phyloP scores from a whole-genome alignment of 2,888 invertebrate genomes.

The Schizotus pectinicornis region DNA sequence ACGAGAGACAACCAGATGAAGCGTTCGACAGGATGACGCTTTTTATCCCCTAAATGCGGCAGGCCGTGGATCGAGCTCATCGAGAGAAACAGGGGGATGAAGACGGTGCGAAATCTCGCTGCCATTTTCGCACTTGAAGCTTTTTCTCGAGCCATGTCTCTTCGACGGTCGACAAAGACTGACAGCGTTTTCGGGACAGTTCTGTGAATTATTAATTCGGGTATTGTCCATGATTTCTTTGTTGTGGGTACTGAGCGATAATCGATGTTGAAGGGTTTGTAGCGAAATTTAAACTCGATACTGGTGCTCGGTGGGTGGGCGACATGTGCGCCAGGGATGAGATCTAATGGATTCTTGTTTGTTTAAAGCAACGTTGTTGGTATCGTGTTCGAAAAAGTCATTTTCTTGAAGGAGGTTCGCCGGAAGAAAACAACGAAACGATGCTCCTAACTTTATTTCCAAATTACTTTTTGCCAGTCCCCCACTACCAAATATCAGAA shows the following conservation, averaged over 20 bases:
- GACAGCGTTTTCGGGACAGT: background rate
- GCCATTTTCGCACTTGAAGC: no score
- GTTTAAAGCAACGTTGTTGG: conserved; percentile 38
- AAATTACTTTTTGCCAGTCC: background rate
- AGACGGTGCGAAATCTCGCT: background rate
- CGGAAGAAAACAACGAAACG: background rate
- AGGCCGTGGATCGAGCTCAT: conserved; percentile 53
- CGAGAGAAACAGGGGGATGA: conserved; percentile 39
- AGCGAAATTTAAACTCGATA: conserved; percentile 23
- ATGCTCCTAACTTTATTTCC: background rate
- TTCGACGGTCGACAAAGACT: background rate
- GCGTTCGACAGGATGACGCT: conserved; percentile 45
- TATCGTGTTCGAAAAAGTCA: conserved; percentile 36
- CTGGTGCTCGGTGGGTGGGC: conserved; percentile 24
- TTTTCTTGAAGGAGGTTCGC: conserved; percentile 25
- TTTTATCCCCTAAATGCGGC: conserved; percentile 43
- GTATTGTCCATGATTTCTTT: background rate
- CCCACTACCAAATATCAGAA: no score
- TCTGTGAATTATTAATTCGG: conserved; percentile 22
- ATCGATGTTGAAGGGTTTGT: background rate
- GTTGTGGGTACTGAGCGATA: background rate
- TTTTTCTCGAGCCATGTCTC: background rate
- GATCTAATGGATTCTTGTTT: conserved; percentile 46
- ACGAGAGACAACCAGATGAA: conserved; percentile 49
- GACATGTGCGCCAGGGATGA: conserved; percentile 22